phyloP scores from a whole-genome alignment of 2,888 invertebrate species.

The Tromatobia lineatoria region DNA sequence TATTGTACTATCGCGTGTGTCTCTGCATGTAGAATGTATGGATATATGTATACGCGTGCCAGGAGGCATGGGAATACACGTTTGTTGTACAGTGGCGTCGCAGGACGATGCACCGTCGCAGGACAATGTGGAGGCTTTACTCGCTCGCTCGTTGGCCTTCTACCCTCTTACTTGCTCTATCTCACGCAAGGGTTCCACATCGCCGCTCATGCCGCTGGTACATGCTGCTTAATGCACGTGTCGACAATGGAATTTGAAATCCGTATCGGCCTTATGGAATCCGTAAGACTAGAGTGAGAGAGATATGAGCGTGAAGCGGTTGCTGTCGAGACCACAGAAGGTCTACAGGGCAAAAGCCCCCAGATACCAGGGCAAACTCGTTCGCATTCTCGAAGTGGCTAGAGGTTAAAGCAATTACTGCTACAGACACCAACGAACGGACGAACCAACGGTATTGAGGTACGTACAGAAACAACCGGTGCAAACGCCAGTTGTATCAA shows the following conservation, averaged over 20 bases:
- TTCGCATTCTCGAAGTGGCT: slow-evolving; percentile 63
- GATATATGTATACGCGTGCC: slow-evolving; percentile 27
- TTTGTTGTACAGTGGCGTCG: slow-evolving; percentile 35
- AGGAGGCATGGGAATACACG: slow-evolving; percentile 55
- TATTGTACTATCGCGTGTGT: slow-evolving; percentile 44
- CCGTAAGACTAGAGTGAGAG: slow-evolving; percentile 56
- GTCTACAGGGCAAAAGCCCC: slow-evolving; percentile 31
- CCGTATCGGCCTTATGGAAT: slow-evolving; percentile 65
- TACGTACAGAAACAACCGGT: not conserved
- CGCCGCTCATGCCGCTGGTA: slow-evolving; percentile 33
- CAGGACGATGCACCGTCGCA: slow-evolving; percentile 41
- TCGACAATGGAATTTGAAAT: slow-evolving; percentile 72
- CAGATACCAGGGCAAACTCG: slow-evolving; percentile 58
- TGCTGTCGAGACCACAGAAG: slow-evolving; percentile 15
- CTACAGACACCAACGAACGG: slow-evolving; percentile 26
- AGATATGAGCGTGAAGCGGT: not conserved
- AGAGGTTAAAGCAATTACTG: slow-evolving; percentile 68
- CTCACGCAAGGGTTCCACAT: slow-evolving; percentile 20
- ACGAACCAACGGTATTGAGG: too few relatives aligned
- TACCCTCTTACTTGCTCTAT: slow-evolving; percentile 45
- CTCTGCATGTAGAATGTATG: slow-evolving; percentile 25
- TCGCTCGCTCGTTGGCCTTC: slow-evolving; percentile 39
- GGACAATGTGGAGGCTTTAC: slow-evolving; percentile 55
- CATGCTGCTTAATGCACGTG: slow-evolving; percentile 69
- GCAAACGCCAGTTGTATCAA: slow-evolving; percentile 51